Conservation (phyloP, 1,140 invertebrate species). For the Pentalonia nigronervosa region DNA sequence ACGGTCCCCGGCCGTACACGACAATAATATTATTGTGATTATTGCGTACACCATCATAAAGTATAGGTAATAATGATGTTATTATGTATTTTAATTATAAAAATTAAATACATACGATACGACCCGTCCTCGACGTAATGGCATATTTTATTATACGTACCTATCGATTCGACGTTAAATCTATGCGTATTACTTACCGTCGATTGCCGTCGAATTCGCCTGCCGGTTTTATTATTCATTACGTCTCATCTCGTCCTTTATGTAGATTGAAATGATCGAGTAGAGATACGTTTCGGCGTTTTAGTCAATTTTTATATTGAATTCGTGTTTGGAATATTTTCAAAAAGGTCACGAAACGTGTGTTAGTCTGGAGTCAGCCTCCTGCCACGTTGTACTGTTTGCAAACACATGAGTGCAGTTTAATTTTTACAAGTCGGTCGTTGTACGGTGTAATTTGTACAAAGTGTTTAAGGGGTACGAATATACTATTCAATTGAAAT, state of each 20-base stretch:
- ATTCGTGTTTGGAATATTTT: not conserved
- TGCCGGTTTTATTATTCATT: not conserved
- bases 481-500: no score
- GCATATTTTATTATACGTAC: not conserved
- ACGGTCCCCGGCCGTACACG: not conserved
- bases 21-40: not conserved
- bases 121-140: not conserved
- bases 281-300: not conserved
- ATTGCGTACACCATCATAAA: not conserved
- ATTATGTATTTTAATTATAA: not conserved
- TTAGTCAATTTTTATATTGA: not conserved
- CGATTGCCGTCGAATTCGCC: not conserved
- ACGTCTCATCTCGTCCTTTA: not conserved
- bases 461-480: no score
- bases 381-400: not conserved
- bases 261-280: not conserved
- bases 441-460: no score
- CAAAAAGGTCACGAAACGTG: not conserved
- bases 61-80: not conserved
- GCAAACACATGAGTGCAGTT: no score
- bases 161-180: not conserved
- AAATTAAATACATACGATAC: not conserved
- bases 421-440: no score
- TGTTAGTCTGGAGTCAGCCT: not conserved
- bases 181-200: not conserved